Evolutionary conservation across 2,888 invertebrate genomes (phyloP).

Genomic region (Drosophila meridiana): DNA sequence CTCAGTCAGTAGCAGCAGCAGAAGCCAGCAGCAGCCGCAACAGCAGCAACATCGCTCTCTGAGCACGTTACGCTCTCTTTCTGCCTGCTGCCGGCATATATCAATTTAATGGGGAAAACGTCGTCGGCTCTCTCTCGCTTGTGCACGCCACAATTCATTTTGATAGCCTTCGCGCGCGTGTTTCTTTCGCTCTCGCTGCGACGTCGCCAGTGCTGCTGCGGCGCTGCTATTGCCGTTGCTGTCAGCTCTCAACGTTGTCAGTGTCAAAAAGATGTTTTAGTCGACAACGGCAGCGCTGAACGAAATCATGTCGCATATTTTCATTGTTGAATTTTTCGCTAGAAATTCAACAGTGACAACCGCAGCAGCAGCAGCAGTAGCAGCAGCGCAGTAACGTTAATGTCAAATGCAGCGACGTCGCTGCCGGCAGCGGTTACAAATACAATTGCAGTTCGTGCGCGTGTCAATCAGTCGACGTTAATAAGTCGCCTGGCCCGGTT

Average conservation of each 20-base stretch:
- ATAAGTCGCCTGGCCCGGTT: conserved; percentile 52
- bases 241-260: conserved; percentile 84
- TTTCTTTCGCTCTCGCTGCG: conserved; percentile 49
- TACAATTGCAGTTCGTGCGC: conserved; percentile 56
- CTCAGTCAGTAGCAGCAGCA: conserved; percentile 28
- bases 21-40: not conserved
- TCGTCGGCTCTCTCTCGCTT: conserved; percentile 65
- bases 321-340: conserved; percentile 68
- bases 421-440: conserved; percentile 52
- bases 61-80: conserved; percentile 48
- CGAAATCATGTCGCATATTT: conserved; percentile 83
- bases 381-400: conserved; percentile 46
- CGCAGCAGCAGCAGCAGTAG: conserved; percentile 30
- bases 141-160: conserved; percentile 64
- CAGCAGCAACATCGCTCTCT: conserved; percentile 26
- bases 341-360: conserved; percentile 57
- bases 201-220: conserved; percentile 30
- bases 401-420: conserved; percentile 46
- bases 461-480: conserved; percentile 60
- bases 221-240: conserved; percentile 52
- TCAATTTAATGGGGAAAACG: conserved; percentile 80
- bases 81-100: conserved; percentile 71
- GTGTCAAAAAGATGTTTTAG: conserved; percentile 85
- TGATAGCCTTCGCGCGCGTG: conserved; percentile 57
- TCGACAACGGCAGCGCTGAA: conserved; percentile 84